Evolutionary conservation across 2,797 vertebrate genomes (phyloP), one percentile per base, ranked within the genome.

Genomic region (Sternotherus odoratus): DNA sequence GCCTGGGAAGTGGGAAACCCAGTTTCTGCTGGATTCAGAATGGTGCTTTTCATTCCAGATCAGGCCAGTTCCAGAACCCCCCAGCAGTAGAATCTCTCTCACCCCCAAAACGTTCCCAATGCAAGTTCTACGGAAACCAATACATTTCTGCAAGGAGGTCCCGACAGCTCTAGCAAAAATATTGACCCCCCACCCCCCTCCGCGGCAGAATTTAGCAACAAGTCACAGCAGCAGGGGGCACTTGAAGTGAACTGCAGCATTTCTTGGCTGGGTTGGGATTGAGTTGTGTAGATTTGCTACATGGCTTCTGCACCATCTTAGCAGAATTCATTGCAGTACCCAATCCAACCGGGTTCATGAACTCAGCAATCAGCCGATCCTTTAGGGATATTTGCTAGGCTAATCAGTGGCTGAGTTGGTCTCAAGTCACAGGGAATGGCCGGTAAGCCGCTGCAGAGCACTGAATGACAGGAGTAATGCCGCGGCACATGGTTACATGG

Each of bases 401-500:
- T 92, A 84, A 88, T 57, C 80, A 56, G 50, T 94, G 86, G 46
- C 51, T 89, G 66, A 49, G 74, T 80, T 28, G 43, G 33, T 88
- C 83, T 90, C 78, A 54, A 79, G 83, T 5, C 82, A 43, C 26
- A 89, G 78, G 77, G 85, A 56, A 30, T 49, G 53, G 77, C 79
- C 57, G 90, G 79, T 33, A 48, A 39, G 19, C 48, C 86, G 87
- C 81, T 74, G 33, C 90, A 83, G 87, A 91, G n/a, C 23, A 69
- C 74, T 69, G 79, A 87, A 79, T 63, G 36, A 86, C 82, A 92
- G 56, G 85, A 92, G 69, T 86, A 81, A 88, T 26, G 36, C n/a
- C 63, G 46, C 12, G 78, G n/a, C 54, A 33, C 43, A 60, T 28
- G 82, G 21, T 7, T 24, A 83, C 77, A 75, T 78, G 85, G 74